Conservation (phyloP, 2,113 vertebrate genomes). For the Megaceryle torquata region DNA sequence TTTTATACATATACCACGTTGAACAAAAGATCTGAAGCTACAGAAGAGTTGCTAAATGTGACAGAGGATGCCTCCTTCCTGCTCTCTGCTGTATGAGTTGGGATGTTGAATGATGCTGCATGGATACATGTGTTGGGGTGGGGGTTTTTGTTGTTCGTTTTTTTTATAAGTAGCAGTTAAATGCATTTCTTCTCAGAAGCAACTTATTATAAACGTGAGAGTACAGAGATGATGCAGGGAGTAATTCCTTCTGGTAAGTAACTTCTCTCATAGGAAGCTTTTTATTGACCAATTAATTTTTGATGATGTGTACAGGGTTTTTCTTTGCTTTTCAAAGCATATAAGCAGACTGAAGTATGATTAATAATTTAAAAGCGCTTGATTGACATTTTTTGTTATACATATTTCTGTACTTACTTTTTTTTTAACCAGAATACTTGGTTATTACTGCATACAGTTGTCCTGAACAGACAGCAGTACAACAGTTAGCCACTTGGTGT, state of each 20-base stretch:
- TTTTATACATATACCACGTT: not conserved
- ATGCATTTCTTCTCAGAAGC: not conserved
- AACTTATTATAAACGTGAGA: not conserved
- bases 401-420: not conserved
- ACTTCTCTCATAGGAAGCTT: not conserved
- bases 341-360: not conserved
- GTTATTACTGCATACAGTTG: not conserved
- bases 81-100: not conserved
- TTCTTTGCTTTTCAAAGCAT: not conserved
- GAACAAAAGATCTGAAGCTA: not conserved
- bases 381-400: not conserved
- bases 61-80: not conserved
- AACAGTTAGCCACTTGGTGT: conserved; percentile 51
- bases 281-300: not conserved
- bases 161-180: not conserved
- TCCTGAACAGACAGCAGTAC: conserved; percentile 12
- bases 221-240: not conserved
- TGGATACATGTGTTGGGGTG: not conserved
- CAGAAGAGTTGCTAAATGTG: not conserved
- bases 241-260: not conserved
- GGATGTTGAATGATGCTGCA: not conserved
- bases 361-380: not conserved
- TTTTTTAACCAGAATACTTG: not conserved
- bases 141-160: not conserved
- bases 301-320: not conserved